These are phyloP conservation scores for Ichneumoninae sp. DNA, from an alignment of 2,888 invertebrate genomes.

Conservation along the genomic window DNA sequence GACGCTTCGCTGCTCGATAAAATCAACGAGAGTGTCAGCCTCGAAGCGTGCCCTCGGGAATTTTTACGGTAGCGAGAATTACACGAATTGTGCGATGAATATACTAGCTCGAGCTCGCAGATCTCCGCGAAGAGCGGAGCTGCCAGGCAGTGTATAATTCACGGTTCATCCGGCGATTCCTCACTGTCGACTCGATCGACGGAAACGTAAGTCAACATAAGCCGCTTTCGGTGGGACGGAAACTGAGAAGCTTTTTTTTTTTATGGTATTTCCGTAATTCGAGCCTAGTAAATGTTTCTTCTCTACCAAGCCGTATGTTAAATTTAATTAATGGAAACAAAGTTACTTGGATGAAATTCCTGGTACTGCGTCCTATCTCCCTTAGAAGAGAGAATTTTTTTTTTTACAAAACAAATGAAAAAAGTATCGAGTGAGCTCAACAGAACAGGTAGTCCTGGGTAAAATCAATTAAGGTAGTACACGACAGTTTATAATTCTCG, in stretches of 20 bases:
- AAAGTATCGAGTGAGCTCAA: background rate
- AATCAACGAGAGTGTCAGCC: conserved; percentile 27
- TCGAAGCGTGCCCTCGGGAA: background rate
- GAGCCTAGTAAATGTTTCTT: background rate
- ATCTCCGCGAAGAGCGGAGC: background rate
- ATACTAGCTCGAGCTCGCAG: background rate
- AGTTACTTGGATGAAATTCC: background rate
- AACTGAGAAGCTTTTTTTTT: background rate
- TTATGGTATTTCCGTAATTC: background rate
- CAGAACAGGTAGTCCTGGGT: conserved; percentile 28
- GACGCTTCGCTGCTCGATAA: conserved; percentile 1
- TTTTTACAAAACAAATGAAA: background rate
- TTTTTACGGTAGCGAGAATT: conserved; percentile 16
- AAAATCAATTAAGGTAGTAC: conserved; percentile 62
- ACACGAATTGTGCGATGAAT: background rate
- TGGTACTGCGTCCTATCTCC: background rate
- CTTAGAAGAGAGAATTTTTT: background rate
- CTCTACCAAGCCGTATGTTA: background rate
- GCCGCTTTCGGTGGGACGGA: background rate
- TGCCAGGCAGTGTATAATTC: background rate
- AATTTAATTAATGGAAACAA: background rate
- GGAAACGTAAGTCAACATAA: background rate
- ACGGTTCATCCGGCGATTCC: background rate
- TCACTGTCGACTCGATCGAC: background rate
- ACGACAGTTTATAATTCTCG: background rate